Conservation (phyloP, 2,113 vertebrate species). For the Vicugna pacos region DNA sequence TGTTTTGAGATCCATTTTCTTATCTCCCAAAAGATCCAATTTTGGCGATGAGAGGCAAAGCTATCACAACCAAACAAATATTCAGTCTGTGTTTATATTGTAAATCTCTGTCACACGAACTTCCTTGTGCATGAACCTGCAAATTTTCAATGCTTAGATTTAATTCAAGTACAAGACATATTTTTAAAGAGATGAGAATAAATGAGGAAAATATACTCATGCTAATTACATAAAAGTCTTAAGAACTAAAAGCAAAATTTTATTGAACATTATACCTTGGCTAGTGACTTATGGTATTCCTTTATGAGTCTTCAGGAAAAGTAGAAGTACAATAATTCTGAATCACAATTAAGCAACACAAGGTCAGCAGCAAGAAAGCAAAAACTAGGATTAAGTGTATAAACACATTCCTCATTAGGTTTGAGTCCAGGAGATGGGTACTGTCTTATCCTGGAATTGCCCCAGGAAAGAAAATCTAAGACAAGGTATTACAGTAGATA, state of each 20-base stretch:
- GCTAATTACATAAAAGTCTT: not conserved
- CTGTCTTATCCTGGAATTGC: not conserved
- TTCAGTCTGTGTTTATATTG: not conserved
- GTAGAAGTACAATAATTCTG: not conserved
- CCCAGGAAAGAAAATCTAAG: not conserved
- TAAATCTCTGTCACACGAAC: not conserved
- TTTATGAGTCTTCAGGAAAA: not conserved
- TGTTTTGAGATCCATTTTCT: not conserved
- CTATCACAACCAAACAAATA: not conserved
- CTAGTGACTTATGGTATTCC: not conserved
- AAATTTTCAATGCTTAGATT: not conserved
- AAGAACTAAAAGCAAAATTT: constrained; percentile 24
- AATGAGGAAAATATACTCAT: not conserved
- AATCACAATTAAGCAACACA: not conserved
- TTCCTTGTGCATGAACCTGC: not conserved
- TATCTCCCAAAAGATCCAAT: not conserved
- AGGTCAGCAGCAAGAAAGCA: not conserved
- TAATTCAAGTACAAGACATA: not conserved
- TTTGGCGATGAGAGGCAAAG: not conserved
- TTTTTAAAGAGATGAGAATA: not conserved
- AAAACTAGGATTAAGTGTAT: not conserved
- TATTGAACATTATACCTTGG: not conserved
- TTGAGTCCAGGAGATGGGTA: not conserved
- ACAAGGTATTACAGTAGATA: not conserved
- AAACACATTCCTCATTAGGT: not conserved